These are phyloP conservation scores for Plusia festucae DNA, from an alignment of 2,888 invertebrate genomes.

Conservation along the genomic window DNA sequence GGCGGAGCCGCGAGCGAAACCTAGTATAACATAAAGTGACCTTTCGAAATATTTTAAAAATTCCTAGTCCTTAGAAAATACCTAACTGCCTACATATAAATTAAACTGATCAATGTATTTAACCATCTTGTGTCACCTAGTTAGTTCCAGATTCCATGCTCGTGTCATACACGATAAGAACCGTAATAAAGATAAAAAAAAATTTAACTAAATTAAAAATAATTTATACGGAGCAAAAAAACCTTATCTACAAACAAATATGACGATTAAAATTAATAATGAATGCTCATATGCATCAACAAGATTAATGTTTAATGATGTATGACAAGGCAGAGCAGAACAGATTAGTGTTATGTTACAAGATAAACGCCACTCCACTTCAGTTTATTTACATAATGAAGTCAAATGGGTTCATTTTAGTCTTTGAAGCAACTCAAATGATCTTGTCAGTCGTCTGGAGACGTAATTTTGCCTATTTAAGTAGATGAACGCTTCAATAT, in stretches of 20 bases:
- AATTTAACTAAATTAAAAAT: not conserved
- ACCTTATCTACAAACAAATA: constrained; percentile 9
- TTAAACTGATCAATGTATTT: too few relatives aligned
- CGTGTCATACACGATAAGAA: too few relatives aligned
- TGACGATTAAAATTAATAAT: constrained; percentile 14
- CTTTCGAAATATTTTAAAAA: too few relatives aligned
- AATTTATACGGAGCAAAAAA: constrained; percentile 8
- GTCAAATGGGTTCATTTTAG: constrained; percentile 18
- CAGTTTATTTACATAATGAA: constrained; percentile 31
- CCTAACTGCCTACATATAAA: too few relatives aligned
- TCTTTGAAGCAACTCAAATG: not conserved
- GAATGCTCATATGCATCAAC: constrained; percentile 18
- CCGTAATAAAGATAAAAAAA: too few relatives aligned
- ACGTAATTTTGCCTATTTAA: not conserved
- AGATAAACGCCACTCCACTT: constrained; percentile 28
- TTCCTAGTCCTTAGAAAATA: too few relatives aligned
- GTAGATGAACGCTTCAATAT: not conserved
- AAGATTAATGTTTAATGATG: constrained; percentile 18
- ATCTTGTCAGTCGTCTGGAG: not conserved
- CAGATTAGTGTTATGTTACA: constrained; percentile 42
- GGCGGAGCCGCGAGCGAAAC: too few relatives aligned
- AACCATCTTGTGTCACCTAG: too few relatives aligned
- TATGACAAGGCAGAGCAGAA: constrained; percentile 17
- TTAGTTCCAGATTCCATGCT: too few relatives aligned
- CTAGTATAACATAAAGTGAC: too few relatives aligned